Base-by-base conservation (phyloP, 2,888 invertebrate species). In the Rotaria sp. region DNA sequence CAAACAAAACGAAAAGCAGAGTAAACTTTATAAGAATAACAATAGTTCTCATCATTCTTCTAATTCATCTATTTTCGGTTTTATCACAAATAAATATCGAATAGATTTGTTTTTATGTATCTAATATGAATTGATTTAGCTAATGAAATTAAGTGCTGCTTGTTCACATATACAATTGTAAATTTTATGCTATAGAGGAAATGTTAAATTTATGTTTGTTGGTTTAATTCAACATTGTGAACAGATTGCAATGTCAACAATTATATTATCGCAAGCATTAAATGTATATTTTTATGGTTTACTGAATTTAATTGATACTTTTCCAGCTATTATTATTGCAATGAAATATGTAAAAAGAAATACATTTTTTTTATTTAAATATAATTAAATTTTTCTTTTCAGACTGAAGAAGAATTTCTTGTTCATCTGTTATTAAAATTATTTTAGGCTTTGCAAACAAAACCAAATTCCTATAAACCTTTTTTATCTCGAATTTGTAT, bases 221-320 rank as follows among this genome's bases (percentile, higher is more conserved):
- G 90, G 91, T 87, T 90, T 91, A 89, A 89, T 91, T 85, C 90
- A 89, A 84, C 89, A 90, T 85, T 90, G 90, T 88, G 91, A 91
- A 88, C 90, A 91, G 86, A 89, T 90, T 18, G 41, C 67, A 8
- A 52, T 48, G 45, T 45, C 80, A 45, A 80, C 80, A 26, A 80
- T 80, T 2, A n/a, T 45, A 45, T 87, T 87, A 86, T 87, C 18
- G 87, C 89, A 89, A 57, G 87, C 88, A 84, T 86, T 87, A 24
- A 89, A 89, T 24, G 88, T 89, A 15, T 89, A 89, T 85, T 85
- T 90, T 50, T 88, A 89, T 84, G 89, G 89, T 85, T 87, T 91
- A 80, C 90, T 90, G 15, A 90, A 90, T 86, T 91, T 90, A 88
- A 88, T 91, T 45, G 90, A 90, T 86, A 89, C 91, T 24, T 88